phyloP scores from a whole-genome alignment of 1,140 invertebrate species.

The Brachionus plicatilis region DNA sequence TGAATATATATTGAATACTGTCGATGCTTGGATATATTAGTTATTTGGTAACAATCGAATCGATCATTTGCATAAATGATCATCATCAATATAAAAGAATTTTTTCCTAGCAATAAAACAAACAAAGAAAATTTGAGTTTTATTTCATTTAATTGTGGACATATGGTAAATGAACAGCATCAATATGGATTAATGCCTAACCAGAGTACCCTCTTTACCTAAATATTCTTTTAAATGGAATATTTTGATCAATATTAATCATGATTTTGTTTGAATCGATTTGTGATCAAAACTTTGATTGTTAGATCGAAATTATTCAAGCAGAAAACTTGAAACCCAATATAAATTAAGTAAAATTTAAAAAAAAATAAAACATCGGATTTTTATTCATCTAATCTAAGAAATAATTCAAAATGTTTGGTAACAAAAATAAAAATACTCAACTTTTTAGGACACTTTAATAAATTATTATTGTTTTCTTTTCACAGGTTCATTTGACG shows the following conservation, averaged over 20 bases:
- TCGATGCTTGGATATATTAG: not conserved
- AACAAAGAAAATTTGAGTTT: not conserved
- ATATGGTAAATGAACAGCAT: not conserved
- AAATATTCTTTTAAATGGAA: not conserved
- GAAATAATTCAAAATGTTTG: not conserved
- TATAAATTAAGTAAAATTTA: not conserved
- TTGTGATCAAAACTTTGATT: not conserved
- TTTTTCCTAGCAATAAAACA: not conserved
- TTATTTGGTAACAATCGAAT: not conserved
- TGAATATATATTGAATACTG: not conserved
- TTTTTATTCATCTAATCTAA: not conserved
- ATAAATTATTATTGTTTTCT: too few relatives aligned
- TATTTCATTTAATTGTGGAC: not conserved
- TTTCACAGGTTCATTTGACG: not conserved
- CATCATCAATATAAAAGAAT: not conserved
- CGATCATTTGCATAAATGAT: not conserved
- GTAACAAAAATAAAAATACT: not conserved
- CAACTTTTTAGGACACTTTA: too few relatives aligned
- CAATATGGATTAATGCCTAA: not conserved
- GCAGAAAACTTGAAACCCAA: not conserved
- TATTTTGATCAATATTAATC: not conserved
- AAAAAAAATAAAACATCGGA: not conserved
- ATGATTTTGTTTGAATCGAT: not conserved
- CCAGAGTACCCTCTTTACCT: not conserved
- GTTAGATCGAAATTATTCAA: not conserved